Percentiles rank a stretch among this genome's conserved stretches.
Conservation (phyloP, 2,888 invertebrate species). For the Danaus chrysippus region DNA sequence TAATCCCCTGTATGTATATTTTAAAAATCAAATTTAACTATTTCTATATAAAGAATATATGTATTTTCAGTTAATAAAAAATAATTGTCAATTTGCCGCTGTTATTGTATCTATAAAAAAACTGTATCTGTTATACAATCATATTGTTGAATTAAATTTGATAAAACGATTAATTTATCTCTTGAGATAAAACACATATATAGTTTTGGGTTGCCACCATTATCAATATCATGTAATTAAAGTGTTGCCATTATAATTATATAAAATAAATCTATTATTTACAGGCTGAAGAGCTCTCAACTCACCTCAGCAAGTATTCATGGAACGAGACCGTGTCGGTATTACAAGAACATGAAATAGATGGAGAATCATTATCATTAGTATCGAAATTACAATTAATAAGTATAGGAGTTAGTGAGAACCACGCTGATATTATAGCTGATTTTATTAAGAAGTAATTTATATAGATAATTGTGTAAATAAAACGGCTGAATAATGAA, state of each 20-base stretch:
- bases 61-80: no score
- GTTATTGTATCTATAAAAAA: no score
- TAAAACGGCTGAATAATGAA: background rate
- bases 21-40: no score
- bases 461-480: background rate
- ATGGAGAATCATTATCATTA: slow-evolving; percentile 62
- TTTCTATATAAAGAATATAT: no score
- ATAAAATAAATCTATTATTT: slow-evolving; percentile 19
- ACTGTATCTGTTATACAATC: no score
- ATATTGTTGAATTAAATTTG: no score
- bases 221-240: background rate
- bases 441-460: slow-evolving; percentile 52
- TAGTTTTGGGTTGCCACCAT: background rate
- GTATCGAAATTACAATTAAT: slow-evolving; percentile 59
- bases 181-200: background rate
- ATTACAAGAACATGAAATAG: slow-evolving; percentile 65
- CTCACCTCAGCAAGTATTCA: slow-evolving; percentile 47
- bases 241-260: background rate
- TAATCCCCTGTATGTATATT: no score
- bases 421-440: slow-evolving; percentile 56
- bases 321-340: slow-evolving; percentile 60
- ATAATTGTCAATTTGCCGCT: no score
- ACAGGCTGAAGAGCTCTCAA: slow-evolving; percentile 53
- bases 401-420: slow-evolving; percentile 57
- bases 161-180: no score